phyloP scores from a whole-genome alignment of 2,113 vertebrate genomes.

The Tachuris rubrigastra region DNA sequence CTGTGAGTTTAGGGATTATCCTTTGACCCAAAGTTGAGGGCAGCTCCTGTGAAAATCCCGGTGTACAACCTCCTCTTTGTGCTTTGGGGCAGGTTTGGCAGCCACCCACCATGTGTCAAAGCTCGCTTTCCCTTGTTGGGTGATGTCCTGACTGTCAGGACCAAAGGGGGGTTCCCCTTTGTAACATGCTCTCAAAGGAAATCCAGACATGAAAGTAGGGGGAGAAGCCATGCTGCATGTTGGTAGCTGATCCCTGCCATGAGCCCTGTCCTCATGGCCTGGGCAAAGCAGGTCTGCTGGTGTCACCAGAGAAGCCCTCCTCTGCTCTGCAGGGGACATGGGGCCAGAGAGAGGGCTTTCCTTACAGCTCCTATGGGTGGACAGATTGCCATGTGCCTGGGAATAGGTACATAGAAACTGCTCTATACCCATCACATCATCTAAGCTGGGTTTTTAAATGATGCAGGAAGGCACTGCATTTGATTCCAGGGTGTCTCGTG shows the following conservation, averaged over 20 bases:
- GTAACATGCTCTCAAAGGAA: background rate
- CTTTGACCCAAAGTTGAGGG: background rate
- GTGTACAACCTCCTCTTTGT: rapidly evolving
- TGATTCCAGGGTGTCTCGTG: background rate
- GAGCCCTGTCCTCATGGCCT: background rate
- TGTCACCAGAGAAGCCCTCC: background rate
- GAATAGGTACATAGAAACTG: background rate
- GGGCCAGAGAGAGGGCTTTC: background rate
- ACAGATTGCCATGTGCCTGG: background rate
- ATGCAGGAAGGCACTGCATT: background rate
- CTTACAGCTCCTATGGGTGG: background rate
- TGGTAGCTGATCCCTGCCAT: background rate
- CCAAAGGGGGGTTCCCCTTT: background rate
- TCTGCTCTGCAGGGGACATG: rapidly evolving
- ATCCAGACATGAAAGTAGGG: background rate
- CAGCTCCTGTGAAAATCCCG: background rate
- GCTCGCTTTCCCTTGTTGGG: background rate
- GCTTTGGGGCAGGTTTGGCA: background rate
- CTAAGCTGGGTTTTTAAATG: background rate
- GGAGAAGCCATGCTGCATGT: background rate
- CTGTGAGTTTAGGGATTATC: background rate
- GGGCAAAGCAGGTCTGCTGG: background rate
- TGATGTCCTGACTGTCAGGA: background rate
- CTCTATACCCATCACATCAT: background rate
- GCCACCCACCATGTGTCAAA: background rate